Conservation (phyloP, 2,888 invertebrate genomes). For the Nemotelus nigrinus region DNA sequence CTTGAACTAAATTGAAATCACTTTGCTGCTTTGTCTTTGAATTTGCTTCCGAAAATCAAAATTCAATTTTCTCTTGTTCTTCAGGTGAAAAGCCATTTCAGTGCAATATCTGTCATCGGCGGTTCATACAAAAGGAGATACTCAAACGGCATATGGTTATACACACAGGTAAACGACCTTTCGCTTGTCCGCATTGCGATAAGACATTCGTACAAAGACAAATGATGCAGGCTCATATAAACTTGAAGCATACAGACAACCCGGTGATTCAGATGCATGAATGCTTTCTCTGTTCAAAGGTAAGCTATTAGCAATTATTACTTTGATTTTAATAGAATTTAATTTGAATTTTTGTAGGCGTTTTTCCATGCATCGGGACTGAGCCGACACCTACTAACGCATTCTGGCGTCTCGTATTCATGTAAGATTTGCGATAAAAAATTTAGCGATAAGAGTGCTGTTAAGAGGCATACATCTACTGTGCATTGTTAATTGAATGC, state of each 20-base stretch:
- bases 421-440: conserved; percentile 74
- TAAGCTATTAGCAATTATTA: conserved; percentile 52
- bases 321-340: not conserved
- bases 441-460: conserved; percentile 78
- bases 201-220: conserved; percentile 79
- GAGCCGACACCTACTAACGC: conserved; percentile 74
- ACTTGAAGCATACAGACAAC: conserved; percentile 68
- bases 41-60: not conserved
- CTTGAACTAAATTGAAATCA: conserved; percentile 30
- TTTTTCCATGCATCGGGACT: conserved; percentile 71
- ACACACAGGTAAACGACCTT: conserved; percentile 72
- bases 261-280: conserved; percentile 71
- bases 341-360: conserved; percentile 50
- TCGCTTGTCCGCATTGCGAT: conserved; percentile 72
- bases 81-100: conserved; percentile 65
- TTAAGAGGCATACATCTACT: conserved; percentile 70
- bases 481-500: conserved; percentile 54
- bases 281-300: conserved; percentile 74
- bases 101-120: conserved; percentile 69
- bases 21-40: not conserved
- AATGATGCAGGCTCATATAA: conserved; percentile 72
- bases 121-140: conserved; percentile 80
- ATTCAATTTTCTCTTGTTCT: conserved; percentile 47
- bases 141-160: conserved; percentile 71
- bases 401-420: conserved; percentile 72